Conservation (phyloP, 2,888 invertebrate species). For the Polietes domitor region DNA sequence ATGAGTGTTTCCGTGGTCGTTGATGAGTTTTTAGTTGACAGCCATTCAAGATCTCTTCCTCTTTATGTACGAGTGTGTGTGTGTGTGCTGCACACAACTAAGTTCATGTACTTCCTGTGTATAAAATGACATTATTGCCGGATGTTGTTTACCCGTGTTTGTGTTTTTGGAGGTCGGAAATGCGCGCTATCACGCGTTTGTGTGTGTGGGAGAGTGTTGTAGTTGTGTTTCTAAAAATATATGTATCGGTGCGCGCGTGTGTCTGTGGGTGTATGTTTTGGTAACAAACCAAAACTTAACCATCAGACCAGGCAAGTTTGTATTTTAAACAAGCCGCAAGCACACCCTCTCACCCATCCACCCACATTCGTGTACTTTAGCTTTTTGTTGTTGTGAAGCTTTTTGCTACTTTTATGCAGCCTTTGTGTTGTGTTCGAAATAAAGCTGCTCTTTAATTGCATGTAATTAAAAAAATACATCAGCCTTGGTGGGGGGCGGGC, state of each 20-base stretch:
- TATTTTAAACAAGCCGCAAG: not conserved
- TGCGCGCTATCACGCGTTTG: not conserved
- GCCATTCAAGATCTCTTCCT: not conserved
- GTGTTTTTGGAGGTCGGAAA: conserved; percentile 1
- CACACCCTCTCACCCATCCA: not conserved
- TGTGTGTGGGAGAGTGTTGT: not conserved
- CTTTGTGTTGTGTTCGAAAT: conserved; percentile 1
- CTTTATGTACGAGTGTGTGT: not conserved
- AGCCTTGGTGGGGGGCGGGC: not conserved
- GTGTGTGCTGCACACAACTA: not conserved
- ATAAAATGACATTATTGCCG: conserved; percentile 34
- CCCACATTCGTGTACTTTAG: too few relatives aligned
- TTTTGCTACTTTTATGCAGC: conserved; percentile 11
- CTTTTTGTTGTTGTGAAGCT: too few relatives aligned
- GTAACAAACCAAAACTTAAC: conserved; percentile 6
- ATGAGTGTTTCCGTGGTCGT: conserved; percentile 2
- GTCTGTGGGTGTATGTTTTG: not conserved
- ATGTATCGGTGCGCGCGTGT: not conserved
- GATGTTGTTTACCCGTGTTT: conserved; percentile 35
- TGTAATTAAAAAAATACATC: conserved; percentile 72
- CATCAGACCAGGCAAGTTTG: conserved; percentile 18
- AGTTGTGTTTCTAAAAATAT: too few relatives aligned
- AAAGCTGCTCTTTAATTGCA: conserved; percentile 77
- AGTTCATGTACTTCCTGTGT: conserved; percentile 21
- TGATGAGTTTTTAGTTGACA: conserved; percentile 15